Evolutionary conservation across 2,113 vertebrate species (phyloP).

Genomic region (Anolis carolinensis): DNA sequence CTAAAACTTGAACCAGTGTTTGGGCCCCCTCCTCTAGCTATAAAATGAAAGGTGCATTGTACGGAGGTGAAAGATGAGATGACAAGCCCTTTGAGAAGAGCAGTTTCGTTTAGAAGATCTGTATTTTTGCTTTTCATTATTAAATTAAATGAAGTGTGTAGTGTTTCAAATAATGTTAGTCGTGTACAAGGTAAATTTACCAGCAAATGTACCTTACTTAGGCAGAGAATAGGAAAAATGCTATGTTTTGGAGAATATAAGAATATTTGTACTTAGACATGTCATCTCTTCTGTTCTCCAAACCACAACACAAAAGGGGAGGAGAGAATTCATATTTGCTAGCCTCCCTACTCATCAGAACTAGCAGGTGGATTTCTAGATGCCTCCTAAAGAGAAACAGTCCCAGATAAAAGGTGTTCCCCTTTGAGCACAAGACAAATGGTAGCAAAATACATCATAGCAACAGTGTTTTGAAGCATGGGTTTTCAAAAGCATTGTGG

Average conservation of each 20-base stretch:
- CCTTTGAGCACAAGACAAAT: slow-evolving; percentile 21
- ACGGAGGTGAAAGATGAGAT: slow-evolving; percentile 33
- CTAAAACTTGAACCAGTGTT: neutral
- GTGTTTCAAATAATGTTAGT: neutral
- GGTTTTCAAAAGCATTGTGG: neutral
- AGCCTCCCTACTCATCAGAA: neutral
- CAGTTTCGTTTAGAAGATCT: slow-evolving; percentile 34
- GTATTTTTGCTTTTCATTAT: neutral
- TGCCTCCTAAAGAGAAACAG: neutral
- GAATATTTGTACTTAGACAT: too few relatives aligned
- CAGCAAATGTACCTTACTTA: neutral
- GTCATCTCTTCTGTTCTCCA: neutral
- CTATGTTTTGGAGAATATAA: neutral
- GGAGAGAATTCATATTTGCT: neutral
- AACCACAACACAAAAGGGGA: neutral
- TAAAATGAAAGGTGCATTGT: neutral
- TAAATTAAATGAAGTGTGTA: too few relatives aligned
- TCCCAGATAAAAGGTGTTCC: neutral
- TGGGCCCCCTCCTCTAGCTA: neutral
- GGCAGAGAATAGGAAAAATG: neutral
- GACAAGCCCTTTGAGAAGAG: slow-evolving; percentile 31
- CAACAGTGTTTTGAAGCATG: slow-evolving; percentile 4
- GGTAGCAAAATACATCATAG: slow-evolving; percentile 18
- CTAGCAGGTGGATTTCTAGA: neutral
- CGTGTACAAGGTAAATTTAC: neutral